Evolutionary conservation across 1,140 invertebrate genomes (phyloP).

Genomic region (Ridgeia piscesae): DNA sequence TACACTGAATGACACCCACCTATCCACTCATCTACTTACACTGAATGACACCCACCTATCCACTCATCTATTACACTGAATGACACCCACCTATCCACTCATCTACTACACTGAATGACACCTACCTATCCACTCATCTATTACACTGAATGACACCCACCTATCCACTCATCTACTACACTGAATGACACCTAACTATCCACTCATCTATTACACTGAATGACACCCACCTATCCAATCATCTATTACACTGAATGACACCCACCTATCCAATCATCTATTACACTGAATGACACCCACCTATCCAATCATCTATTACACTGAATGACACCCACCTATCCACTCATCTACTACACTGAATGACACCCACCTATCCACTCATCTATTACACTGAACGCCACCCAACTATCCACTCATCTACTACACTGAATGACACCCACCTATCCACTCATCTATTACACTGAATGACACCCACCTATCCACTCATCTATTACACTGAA

Average conservation of each 20-base stretch:
- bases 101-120: conserved; percentile 63
- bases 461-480: conserved; percentile 63
- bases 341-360: conserved; percentile 73
- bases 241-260: conserved; percentile 64
- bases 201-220: conserved; percentile 74
- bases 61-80: conserved; percentile 74
- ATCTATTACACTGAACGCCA: conserved; percentile 64
- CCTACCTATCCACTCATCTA: conserved; percentile 83
- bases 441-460: conserved; percentile 82
- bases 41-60: conserved; percentile 63
- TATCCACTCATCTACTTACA: conserved; percentile 78
- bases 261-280: conserved; percentile 83
- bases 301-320: conserved; percentile 82
- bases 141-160: conserved; percentile 53
- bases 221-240: conserved; percentile 74
- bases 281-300: conserved; percentile 53
- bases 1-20: conserved; percentile 54
- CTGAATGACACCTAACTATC: conserved; percentile 63
- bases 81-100: conserved; percentile 74
- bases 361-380: conserved; percentile 74
- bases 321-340: conserved; percentile 63
- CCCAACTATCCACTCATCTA: conserved; percentile 83
- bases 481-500: conserved; percentile 74
- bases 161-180: conserved; percentile 80
- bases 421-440: conserved; percentile 45